Percentiles rank a stretch among this genome's conserved stretches.
These are phyloP conservation scores for Watsonalla cultraria DNA, from an alignment of 2,888 invertebrate species.

Conservation along the genomic window DNA sequence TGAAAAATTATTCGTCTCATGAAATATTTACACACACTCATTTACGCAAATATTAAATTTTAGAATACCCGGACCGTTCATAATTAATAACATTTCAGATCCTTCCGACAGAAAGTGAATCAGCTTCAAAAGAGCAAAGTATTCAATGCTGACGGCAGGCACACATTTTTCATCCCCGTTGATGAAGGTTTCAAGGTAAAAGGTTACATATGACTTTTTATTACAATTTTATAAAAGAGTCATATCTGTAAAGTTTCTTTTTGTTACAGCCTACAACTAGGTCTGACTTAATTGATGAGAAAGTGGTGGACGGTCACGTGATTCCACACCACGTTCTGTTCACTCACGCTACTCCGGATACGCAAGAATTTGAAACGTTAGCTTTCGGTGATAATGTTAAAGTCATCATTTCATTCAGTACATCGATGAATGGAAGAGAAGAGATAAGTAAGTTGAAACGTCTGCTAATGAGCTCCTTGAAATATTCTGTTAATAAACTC, in stretches of 20 bases:
- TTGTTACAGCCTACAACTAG: constrained; percentile 80
- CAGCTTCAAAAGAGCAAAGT: constrained; percentile 85
- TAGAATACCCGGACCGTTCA: not conserved
- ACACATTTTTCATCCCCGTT: constrained; percentile 94
- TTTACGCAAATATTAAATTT: constrained; percentile 4
- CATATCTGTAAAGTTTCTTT: constrained; percentile 1
- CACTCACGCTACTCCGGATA: constrained; percentile 87
- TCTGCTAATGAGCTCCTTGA: not conserved
- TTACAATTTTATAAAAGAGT: not conserved
- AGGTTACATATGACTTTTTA: not conserved
- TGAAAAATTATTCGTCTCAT: no score
- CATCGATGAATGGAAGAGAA: constrained; percentile 82
- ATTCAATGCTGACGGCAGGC: constrained; percentile 87
- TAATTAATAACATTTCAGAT: constrained; percentile 63
- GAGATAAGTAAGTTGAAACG: constrained; percentile 78
- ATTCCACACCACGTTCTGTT: constrained; percentile 92
- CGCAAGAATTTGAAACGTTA: constrained; percentile 86
- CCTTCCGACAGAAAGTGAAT: constrained; percentile 87
- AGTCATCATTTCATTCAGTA: constrained; percentile 89
- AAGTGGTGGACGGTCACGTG: constrained; percentile 94
- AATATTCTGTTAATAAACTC: not conserved
- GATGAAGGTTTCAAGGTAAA: constrained; percentile 92
- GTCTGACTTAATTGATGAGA: constrained; percentile 87
- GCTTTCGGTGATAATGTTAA: constrained; percentile 91
- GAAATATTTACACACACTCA: not conserved